These are phyloP conservation scores for Euplexia lucipara DNA, from an alignment of 2,888 invertebrate species.

Conservation along the genomic window DNA sequence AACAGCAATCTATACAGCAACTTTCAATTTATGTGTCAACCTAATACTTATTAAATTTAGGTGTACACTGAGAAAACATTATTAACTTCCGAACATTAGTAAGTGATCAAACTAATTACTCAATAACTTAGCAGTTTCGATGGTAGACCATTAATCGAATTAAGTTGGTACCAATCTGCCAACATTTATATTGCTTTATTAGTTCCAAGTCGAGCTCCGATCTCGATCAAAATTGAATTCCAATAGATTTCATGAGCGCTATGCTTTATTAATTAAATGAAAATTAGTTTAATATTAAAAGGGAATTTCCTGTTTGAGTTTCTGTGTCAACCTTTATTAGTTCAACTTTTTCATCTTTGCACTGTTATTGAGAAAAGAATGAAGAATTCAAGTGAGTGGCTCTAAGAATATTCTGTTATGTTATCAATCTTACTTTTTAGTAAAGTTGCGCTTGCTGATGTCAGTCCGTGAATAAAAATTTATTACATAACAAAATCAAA, in stretches of 20 bases:
- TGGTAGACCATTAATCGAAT: constrained; percentile 63
- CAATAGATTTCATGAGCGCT: constrained; percentile 46
- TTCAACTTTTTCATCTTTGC: constrained; percentile 3
- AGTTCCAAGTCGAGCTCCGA: constrained; percentile 43
- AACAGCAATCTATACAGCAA: too few relatives aligned
- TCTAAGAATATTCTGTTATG: too few relatives aligned
- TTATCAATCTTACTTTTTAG: too few relatives aligned
- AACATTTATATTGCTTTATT: constrained; percentile 61
- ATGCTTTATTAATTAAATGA: constrained; percentile 41
- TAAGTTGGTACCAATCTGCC: constrained; percentile 61
- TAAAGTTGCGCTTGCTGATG: too few relatives aligned
- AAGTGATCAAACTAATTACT: constrained; percentile 59
- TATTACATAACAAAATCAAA: too few relatives aligned
- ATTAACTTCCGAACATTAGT: constrained; percentile 35
- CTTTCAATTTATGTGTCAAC: too few relatives aligned
- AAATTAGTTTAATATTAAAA: constrained; percentile 39
- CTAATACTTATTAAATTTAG: background rate
- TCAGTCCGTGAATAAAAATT: too few relatives aligned
- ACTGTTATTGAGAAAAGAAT: background rate
- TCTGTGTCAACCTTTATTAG: constrained; percentile 18
- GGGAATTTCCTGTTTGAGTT: constrained; percentile 29
- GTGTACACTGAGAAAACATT: constrained; percentile 13
- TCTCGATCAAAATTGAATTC: constrained; percentile 59
- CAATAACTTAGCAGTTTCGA: constrained; percentile 55
- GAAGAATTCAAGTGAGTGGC: too few relatives aligned